phyloP scores from a whole-genome alignment of 64 coral and sea anemone genomes.

The Pachyseris speciosa region DNA sequence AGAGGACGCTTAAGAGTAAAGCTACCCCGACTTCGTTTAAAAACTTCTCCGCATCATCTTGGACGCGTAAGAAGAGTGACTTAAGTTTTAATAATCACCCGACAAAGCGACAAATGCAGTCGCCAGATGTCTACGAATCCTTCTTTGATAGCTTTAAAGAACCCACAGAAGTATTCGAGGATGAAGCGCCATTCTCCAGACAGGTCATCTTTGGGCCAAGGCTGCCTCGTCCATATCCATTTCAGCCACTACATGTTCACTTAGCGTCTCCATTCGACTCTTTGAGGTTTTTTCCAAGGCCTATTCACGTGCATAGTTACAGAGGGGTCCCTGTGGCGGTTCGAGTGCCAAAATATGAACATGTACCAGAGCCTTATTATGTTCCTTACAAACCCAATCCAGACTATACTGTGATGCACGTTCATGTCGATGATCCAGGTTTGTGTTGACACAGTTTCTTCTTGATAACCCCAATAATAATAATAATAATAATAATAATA shows the following conservation, averaged over 20 bases:
- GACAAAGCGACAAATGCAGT: conserved; percentile 14
- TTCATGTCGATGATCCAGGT: conserved; percentile 71
- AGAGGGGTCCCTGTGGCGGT: conserved; percentile 37
- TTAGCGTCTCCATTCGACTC: background rate
- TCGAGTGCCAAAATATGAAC: conserved; percentile 5
- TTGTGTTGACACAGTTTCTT: background rate
- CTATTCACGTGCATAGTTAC: conserved; percentile 14
- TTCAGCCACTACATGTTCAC: background rate
- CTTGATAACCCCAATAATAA: background rate
- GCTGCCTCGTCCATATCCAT: conserved; percentile 20
- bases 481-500: too few relatives aligned
- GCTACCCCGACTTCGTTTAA: background rate
- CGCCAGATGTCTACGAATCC: background rate
- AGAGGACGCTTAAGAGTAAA: background rate
- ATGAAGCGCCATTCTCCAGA: background rate
- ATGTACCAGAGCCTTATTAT: conserved; percentile 54
- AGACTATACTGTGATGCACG: conserved; percentile 14
- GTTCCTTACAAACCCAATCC: conserved; percentile 44
- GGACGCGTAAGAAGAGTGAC: background rate
- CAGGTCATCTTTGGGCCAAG: conserved; percentile 33
- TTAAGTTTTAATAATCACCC: background rate
- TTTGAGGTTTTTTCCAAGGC: conserved; percentile 22
- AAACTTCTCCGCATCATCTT: background rate
- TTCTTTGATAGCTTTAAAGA: background rate
- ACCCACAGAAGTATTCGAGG: background rate